Base-by-base conservation (phyloP, 2,888 invertebrate genomes). In the Amblyjoppa fuscipennis region DNA sequence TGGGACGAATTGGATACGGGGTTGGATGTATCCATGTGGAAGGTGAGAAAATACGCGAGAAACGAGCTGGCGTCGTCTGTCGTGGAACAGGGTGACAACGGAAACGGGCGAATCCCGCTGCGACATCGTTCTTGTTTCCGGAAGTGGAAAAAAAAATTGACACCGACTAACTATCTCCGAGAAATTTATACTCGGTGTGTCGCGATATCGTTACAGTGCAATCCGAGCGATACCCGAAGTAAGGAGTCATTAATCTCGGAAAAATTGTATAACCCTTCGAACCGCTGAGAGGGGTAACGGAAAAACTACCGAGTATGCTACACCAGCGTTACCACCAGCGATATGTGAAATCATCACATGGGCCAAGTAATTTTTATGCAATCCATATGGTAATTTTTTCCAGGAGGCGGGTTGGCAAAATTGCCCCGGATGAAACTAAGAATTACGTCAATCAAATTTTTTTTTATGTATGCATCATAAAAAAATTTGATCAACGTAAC, bases 1-100 rank as follows among this genome's bases (percentile, higher is more conserved):
- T 78, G 20, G 45, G 51, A 16, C 74, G 78, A 83, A 83, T 85
- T 83, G 83, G 78, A 85, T 82, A 75, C 38, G 80, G 68, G 75
- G 56, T 83, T 81, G 59, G 70, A 79, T 83, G 75, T 76, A 64
- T 64, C 45, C 83, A 77, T 78, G 69, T 45, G 76, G 31, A 83
- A 83, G 49, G 71, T 71, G 66, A 71, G 83, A 83, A 83, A 78
- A 69, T 78, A 78, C 53, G 64, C 16, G n/a, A n/a, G 71, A 71
- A 61, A 56, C 51, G 71, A 78, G 28, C 41, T 34, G 16, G 49
- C 64, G 38, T 56, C 51, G 13, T 25, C 49, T 16, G 41, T 31
- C 49, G 38, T 71, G 51, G 31, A 83, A 51, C 49, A 45, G 28
- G 56, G 51, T 38, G 56, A 51, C 69, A 64, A 41, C 34, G 20